Evolutionary conservation across 2,888 invertebrate genomes (phyloP).

Genomic region (Eupeodes luniger): DNA sequence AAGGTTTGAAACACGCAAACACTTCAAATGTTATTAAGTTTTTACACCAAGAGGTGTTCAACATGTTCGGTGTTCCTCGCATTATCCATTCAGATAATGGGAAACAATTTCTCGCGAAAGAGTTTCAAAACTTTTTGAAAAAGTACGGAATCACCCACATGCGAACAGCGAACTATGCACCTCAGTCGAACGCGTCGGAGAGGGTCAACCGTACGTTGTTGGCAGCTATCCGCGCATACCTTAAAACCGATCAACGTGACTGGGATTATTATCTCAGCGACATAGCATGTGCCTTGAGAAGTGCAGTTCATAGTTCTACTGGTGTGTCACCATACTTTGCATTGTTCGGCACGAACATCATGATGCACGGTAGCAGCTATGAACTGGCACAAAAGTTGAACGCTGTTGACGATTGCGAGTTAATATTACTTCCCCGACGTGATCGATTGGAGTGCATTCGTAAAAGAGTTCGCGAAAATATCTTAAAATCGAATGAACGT

Average conservation of each 20-base stretch:
- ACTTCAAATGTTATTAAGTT: neutral
- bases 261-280: neutral
- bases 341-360: too few relatives aligned
- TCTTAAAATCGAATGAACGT: neutral
- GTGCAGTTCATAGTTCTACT: too few relatives aligned
- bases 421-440: neutral
- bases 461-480: neutral
- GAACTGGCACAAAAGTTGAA: neutral
- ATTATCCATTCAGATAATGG: too few relatives aligned
- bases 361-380: neutral
- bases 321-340: too few relatives aligned
- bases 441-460: conserved; percentile 2
- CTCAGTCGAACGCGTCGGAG: neutral
- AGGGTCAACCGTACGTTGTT: neutral
- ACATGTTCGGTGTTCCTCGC: too few relatives aligned
- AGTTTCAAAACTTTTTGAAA: neutral
- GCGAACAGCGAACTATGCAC: neutral
- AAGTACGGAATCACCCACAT: neutral
- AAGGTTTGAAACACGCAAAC: neutral
- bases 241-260: neutral
- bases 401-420: neutral
- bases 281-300: neutral
- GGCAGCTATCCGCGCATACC: neutral
- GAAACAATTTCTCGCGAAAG: too few relatives aligned
- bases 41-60: too few relatives aligned